Percentiles rank a stretch among this genome's conserved stretches.
These are phyloP conservation scores for Triplophysa bombifrons DNA, from an alignment of 2,797 vertebrate species.

Conservation along the genomic window DNA sequence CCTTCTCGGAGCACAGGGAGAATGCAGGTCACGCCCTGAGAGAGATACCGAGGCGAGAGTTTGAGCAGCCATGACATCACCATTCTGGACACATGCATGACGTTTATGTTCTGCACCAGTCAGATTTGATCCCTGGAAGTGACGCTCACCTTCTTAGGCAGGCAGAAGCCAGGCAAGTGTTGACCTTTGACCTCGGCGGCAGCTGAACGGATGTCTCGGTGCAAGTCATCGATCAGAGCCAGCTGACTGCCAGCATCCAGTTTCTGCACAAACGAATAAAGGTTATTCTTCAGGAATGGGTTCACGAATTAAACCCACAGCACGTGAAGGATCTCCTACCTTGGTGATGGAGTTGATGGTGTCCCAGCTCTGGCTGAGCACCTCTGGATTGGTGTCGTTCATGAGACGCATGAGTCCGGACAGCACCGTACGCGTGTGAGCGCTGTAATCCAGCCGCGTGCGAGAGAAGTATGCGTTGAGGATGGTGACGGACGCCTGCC, in stretches of 20 bases:
- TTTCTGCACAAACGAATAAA: slow-evolving; percentile 77
- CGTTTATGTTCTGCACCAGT: not conserved
- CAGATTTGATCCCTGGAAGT: not conserved
- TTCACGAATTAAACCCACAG: not conserved
- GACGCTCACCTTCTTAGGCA: slow-evolving; percentile 91
- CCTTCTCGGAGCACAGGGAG: slow-evolving; percentile 94
- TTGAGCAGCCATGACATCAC: not conserved
- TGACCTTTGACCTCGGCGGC: slow-evolving; percentile 89
- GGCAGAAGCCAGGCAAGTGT: slow-evolving; percentile 94
- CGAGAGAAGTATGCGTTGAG: slow-evolving; percentile 94
- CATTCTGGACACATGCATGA: not conserved
- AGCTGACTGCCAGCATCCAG: slow-evolving; percentile 95
- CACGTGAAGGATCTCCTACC: slow-evolving; percentile 66
- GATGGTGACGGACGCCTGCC: slow-evolving; percentile 90
- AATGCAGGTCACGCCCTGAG: slow-evolving; percentile 94
- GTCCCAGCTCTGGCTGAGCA: slow-evolving; percentile 96
- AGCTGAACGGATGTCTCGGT: slow-evolving; percentile 88
- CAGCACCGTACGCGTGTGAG: slow-evolving; percentile 86
- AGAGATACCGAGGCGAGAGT: not conserved
- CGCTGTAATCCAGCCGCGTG: slow-evolving; percentile 90
- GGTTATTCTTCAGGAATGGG: too few species aligned
- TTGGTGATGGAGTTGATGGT: slow-evolving; percentile 96
- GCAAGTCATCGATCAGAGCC: slow-evolving; percentile 93
- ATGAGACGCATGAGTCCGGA: slow-evolving; percentile 94
- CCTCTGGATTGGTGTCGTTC: slow-evolving; percentile 87